phyloP scores from a whole-genome alignment of 2,797 vertebrate species.

The Gallirallus australis region DNA sequence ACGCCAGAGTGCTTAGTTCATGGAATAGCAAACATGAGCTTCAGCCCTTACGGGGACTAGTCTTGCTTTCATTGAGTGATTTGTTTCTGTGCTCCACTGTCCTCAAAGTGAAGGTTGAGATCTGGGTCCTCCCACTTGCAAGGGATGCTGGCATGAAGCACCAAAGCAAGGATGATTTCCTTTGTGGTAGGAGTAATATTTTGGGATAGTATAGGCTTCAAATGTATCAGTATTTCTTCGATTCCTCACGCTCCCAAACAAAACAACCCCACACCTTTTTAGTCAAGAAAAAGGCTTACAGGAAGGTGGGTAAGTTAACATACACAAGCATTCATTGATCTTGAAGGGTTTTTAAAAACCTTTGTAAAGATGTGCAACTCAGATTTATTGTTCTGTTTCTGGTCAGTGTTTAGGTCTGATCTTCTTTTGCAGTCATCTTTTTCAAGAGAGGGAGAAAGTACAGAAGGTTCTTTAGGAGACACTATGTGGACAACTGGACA shows the following conservation, averaged over 20 bases:
- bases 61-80: background rate
- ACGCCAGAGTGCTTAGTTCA: background rate
- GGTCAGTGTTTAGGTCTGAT: background rate
- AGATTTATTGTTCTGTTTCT: background rate
- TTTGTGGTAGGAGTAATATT: background rate
- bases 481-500: background rate
- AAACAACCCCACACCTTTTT: background rate
- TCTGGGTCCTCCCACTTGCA: background rate
- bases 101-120: background rate
- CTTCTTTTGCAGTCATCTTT: background rate
- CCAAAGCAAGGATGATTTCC: background rate
- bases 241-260: background rate
- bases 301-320: background rate
- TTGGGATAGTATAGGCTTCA: background rate
- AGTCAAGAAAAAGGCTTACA: background rate
- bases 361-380: background rate
- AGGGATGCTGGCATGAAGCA: background rate
- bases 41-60: background rate
- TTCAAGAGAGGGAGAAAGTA: background rate
- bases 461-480: background rate
- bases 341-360: background rate
- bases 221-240: background rate
- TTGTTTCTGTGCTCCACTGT: background rate
- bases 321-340: background rate
- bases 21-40: background rate